Evolutionary conservation across 1,140 invertebrate genomes (phyloP).

Genomic region (Trialeurodes vaporariorum): DNA sequence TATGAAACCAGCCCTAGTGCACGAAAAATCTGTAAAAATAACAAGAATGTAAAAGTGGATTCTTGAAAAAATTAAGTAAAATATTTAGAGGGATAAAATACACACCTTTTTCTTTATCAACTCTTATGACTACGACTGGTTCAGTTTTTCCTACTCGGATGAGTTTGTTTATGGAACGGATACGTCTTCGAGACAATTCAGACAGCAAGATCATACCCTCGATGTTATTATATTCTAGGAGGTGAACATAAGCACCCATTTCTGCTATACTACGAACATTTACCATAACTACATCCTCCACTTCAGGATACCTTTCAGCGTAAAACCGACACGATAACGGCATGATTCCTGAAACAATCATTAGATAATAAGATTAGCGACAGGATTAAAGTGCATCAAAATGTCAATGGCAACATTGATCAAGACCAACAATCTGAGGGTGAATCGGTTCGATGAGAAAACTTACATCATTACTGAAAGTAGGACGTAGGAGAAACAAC

Average conservation of each 20-base stretch:
- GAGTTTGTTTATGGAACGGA: constrained; percentile 98
- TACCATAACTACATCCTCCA: constrained; percentile 99
- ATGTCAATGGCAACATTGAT: no score
- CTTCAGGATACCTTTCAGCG: constrained; percentile 92
- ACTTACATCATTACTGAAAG: no score
- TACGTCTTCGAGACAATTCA: constrained; percentile 94
- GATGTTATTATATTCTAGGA: constrained; percentile 98
- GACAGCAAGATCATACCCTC: constrained; percentile 94
- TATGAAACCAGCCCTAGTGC: not conserved
- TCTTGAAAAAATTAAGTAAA: not conserved
- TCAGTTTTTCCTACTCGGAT: constrained; percentile 97
- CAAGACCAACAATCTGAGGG: no score
- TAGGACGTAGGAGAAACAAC: no score
- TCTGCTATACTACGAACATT: constrained; percentile 97
- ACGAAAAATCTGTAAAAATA: not conserved
- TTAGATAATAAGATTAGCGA: no score
- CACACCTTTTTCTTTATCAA: constrained; percentile 96
- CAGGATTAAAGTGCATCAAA: no score
- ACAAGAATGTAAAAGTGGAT: no score
- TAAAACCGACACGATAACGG: constrained; percentile 96
- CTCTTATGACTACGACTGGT: constrained; percentile 97
- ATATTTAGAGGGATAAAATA: no score
- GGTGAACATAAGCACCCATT: constrained; percentile 98
- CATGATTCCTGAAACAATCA: constrained; percentile 46
- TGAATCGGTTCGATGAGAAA: no score